Conservation (phyloP, 2,113 vertebrate species). For the Anser cygnoides region DNA sequence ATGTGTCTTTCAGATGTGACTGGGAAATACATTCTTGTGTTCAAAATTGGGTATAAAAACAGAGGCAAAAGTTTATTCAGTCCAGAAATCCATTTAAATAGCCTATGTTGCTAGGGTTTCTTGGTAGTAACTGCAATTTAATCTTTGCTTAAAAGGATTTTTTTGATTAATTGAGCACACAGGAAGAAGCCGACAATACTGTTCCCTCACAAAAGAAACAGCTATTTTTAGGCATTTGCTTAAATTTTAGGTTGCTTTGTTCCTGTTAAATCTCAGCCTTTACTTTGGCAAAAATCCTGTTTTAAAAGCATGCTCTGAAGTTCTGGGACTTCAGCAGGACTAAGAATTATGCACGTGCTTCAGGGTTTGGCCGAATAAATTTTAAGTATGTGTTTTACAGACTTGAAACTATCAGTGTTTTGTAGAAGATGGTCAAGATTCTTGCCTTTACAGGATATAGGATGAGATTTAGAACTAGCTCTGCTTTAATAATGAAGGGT, state of each 20-base stretch:
- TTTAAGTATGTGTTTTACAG: background rate
- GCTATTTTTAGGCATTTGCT: constrained; percentile 56
- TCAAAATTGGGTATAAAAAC: background rate
- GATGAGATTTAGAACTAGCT: background rate
- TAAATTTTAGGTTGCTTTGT: constrained; percentile 45
- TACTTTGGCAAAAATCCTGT: constrained; percentile 14
- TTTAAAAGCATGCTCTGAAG: background rate
- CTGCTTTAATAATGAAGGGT: background rate
- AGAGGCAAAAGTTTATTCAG: background rate
- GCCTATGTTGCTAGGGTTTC: background rate
- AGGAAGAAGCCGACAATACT: background rate
- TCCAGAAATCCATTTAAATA: background rate
- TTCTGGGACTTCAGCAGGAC: background rate
- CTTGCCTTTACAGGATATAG: background rate
- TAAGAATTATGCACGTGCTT: background rate
- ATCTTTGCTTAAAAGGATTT: constrained; percentile 27
- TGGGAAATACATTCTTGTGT: background rate
- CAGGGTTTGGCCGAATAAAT: background rate
- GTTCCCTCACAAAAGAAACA: constrained; percentile 12
- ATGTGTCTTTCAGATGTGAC: background rate
- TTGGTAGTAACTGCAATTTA: constrained; percentile 27
- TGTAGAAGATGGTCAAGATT: background rate
- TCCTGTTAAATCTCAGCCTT: constrained; percentile 36
- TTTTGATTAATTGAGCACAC: constrained; percentile 53
- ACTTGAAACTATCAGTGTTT: background rate